Conservation (phyloP, 1,140 invertebrate genomes). For the Drosophila ercepeae region DNA sequence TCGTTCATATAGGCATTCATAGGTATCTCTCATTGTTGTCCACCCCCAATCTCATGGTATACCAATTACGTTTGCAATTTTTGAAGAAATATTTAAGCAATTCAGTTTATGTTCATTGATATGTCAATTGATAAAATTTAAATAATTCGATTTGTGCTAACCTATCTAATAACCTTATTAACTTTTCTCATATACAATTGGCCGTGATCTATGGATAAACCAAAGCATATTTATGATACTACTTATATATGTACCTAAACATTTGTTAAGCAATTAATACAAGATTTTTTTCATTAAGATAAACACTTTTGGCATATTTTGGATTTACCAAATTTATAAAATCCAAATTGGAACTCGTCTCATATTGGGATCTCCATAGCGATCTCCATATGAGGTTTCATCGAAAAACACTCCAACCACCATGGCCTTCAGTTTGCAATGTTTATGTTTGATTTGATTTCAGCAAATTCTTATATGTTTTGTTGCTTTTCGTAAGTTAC, state of each 20-base stretch:
- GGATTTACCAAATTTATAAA: slow-evolving; percentile 59
- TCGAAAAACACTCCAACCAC: slow-evolving; percentile 57
- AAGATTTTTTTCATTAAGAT: slow-evolving; percentile 82
- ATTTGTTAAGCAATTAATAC: slow-evolving; percentile 54
- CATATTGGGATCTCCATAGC: slow-evolving; percentile 59
- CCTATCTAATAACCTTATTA: slow-evolving; percentile 33
- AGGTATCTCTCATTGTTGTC: slow-evolving; percentile 48
- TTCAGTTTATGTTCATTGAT: slow-evolving; percentile 70
- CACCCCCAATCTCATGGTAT: slow-evolving; percentile 41
- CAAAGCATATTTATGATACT: slow-evolving; percentile 35
- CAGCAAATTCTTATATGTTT: slow-evolving; percentile 68
- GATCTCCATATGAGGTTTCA: slow-evolving; percentile 51
- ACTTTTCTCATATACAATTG: slow-evolving; percentile 33
- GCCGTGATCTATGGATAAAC: slow-evolving; percentile 26
- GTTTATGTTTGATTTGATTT: slow-evolving; percentile 73
- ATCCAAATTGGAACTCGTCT: slow-evolving; percentile 31
- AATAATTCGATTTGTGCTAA: slow-evolving; percentile 71
- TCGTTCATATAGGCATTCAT: slow-evolving; percentile 37
- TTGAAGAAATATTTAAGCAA: slow-evolving; percentile 80
- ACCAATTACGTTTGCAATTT: slow-evolving; percentile 82
- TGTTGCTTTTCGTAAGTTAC: slow-evolving; percentile 75
- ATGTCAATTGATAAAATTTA: slow-evolving; percentile 66
- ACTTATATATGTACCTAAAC: slow-evolving; percentile 38
- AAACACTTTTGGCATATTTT: slow-evolving; percentile 78
- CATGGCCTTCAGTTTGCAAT: slow-evolving; percentile 74